phyloP scores from a whole-genome alignment of 2,113 vertebrate genomes.

The Zootoca vivipara region DNA sequence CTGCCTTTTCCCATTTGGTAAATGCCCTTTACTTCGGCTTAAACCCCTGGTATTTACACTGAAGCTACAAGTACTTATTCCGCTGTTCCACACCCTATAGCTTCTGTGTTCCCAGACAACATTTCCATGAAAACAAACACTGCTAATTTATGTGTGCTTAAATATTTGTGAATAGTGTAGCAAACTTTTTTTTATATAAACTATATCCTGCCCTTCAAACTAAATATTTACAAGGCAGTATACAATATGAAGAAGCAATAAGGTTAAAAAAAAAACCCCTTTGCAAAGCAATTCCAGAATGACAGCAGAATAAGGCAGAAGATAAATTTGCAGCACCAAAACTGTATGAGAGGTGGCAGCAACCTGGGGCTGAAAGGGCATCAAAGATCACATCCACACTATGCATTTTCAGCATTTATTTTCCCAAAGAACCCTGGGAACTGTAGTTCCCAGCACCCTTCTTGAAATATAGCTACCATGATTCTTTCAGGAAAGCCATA shows the following conservation, averaged over 20 bases:
- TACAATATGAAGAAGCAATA: background rate
- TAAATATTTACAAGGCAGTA: background rate
- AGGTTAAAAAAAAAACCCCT: no score
- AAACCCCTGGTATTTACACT: background rate
- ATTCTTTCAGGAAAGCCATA: no score
- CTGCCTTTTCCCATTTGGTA: background rate
- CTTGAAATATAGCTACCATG: no score
- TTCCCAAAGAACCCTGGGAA: no score
- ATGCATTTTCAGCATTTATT: no score
- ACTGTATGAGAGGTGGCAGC: no score
- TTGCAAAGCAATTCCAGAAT: background rate
- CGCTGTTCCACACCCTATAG: background rate
- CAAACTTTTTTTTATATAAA: background rate
- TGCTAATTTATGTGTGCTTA: background rate
- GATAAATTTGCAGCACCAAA: no score
- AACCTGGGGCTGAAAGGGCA: no score
- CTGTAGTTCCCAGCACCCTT: no score
- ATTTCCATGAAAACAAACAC: background rate
- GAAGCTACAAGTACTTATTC: background rate
- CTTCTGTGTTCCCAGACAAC: background rate
- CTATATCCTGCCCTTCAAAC: background rate
- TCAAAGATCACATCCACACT: no score
- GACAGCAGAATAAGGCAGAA: no score
- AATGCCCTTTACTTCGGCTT: background rate
- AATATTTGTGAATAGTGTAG: background rate